phyloP scores from a whole-genome alignment of 2,888 invertebrate species.

The Nymphalis c-album region DNA sequence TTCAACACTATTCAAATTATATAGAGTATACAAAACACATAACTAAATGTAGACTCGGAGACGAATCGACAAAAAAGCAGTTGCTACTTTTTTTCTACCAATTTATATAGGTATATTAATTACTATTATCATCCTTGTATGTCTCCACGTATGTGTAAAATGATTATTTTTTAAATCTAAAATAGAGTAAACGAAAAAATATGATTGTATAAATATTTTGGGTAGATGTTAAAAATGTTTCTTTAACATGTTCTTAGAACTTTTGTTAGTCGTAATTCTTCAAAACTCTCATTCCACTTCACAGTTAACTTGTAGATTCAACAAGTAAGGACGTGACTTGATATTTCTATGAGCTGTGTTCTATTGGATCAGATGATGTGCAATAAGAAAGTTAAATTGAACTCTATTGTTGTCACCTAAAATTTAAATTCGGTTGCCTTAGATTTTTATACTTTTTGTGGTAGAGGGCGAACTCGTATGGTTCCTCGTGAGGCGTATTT shows the following conservation, averaged over 20 bases:
- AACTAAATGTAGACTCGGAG: no score
- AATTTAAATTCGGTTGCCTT: background rate
- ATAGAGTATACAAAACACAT: no score
- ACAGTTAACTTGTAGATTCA: slow-evolving; percentile 32
- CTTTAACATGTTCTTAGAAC: slow-evolving; percentile 9
- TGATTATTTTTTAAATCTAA: no score
- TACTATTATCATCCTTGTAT: no score
- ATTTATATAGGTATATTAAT: no score
- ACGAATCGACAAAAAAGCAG: no score
- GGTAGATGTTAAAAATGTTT: slow-evolving; percentile 8
- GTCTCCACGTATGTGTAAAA: no score
- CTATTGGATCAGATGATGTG: slow-evolving; percentile 7
- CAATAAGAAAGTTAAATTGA: background rate
- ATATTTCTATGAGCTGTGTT: slow-evolving; percentile 18
- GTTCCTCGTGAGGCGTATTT: slow-evolving; percentile 14
- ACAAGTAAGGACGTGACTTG: slow-evolving; percentile 34
- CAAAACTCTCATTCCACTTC: slow-evolving; percentile 25
- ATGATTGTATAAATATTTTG: background rate
- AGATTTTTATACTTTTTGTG: background rate
- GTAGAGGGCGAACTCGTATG: background rate
- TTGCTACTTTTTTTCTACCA: no score
- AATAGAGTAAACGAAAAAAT: no score
- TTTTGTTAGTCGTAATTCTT: slow-evolving; percentile 14
- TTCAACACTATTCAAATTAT: no score
- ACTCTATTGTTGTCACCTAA: background rate